A percentile compares a stretch with the other conserved stretches of the same genome.
Conservation (phyloP, 2,888 invertebrate species). For the Lochmaea capreae region DNA sequence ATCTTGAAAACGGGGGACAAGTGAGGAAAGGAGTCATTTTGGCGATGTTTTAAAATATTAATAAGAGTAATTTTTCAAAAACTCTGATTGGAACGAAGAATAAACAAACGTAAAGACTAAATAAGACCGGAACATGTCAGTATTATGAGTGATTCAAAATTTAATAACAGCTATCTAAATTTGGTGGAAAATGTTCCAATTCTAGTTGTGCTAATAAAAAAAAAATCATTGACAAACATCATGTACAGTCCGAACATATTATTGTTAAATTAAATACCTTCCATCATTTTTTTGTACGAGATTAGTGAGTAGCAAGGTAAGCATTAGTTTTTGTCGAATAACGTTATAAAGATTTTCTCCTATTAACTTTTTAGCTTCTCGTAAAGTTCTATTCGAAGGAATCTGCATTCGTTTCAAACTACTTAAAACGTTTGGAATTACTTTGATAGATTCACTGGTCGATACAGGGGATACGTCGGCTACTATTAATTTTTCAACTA, state of each 20-base stretch:
- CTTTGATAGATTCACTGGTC: conserved; percentile 71
- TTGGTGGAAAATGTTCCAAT: no score
- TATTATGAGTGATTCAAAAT: no score
- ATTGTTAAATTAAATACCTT: conserved; percentile 51
- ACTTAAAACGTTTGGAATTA: conserved; percentile 74
- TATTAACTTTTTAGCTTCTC: conserved; percentile 75
- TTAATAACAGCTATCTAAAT: no score
- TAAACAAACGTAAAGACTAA: no score
- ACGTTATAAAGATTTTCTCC: conserved; percentile 73
- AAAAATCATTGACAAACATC: no score
- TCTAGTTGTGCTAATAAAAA: no score
- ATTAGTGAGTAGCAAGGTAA: conserved; percentile 89
- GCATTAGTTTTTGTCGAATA: conserved; percentile 71
- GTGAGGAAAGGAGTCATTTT: no score
- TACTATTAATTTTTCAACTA: conserved; percentile 76
- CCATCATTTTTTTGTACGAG: conserved; percentile 68
- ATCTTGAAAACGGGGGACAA: no score
- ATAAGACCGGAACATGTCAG: no score
- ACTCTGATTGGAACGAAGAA: no score
- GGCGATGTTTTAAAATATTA: no score
- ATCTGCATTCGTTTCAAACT: conserved; percentile 74
- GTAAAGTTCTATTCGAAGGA: conserved; percentile 72
- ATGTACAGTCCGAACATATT: neutral
- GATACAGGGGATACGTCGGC: conserved; percentile 79
- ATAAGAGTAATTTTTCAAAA: no score